Evolutionary conservation across 2,888 invertebrate genomes (phyloP).

Genomic region (Chrysolina americana): DNA sequence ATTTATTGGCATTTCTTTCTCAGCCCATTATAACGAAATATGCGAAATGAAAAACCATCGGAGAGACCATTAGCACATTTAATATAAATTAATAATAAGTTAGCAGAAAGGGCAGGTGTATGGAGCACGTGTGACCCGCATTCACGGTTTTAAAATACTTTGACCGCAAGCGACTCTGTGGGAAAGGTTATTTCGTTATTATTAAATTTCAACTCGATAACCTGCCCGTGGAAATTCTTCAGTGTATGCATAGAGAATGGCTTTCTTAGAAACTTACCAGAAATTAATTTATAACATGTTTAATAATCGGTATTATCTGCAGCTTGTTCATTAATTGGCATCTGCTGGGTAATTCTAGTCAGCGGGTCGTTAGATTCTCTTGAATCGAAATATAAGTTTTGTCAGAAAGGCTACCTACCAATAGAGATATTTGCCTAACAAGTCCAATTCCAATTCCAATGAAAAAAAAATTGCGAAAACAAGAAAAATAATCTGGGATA

Average conservation of each 20-base stretch:
- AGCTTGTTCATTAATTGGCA: slow-evolving; percentile 7
- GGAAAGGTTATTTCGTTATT: slow-evolving; percentile 8
- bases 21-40: neutral
- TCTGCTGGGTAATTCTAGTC: neutral
- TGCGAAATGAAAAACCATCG: slow-evolving; percentile 13
- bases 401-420: too few relatives aligned
- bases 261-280: neutral
- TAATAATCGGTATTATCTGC: neutral
- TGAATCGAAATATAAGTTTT: too few relatives aligned
- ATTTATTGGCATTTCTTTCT: neutral
- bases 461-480: too few relatives aligned
- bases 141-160: slow-evolving; percentile 53
- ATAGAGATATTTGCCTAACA: too few relatives aligned
- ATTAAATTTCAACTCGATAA: slow-evolving; percentile 13
- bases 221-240: neutral
- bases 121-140: slow-evolving; percentile 46
- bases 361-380: too few relatives aligned
- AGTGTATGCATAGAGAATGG: neutral
- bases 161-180: slow-evolving; percentile 25
- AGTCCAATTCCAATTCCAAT: too few relatives aligned
- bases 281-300: neutral
- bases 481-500: too few relatives aligned
- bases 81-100: slow-evolving; percentile 40
- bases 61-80: slow-evolving; percentile 36
- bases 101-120: slow-evolving; percentile 58